Conservation (phyloP, 53 echinoderm and acorn worm genomes). For the Antedon mediterranea region DNA sequence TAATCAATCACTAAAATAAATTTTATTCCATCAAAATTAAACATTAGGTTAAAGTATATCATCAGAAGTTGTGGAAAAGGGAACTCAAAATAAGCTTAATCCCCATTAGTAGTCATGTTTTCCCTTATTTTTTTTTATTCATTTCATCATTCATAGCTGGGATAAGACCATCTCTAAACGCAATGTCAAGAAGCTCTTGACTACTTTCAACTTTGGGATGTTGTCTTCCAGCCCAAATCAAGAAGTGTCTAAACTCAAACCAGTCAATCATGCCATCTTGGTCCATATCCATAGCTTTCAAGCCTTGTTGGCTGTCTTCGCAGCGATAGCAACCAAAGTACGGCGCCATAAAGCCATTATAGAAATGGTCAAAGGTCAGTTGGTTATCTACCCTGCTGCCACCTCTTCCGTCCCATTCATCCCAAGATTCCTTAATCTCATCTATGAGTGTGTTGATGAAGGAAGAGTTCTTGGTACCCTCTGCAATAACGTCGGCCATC, state of each 20-base stretch:
- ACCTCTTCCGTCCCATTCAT: conserved; percentile 27
- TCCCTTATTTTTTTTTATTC: background rate
- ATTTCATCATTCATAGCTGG: conserved; percentile 24
- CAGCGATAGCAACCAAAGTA: too few relatives aligned
- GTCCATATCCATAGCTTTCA: too few relatives aligned
- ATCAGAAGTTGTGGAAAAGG: too few relatives aligned
- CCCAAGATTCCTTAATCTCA: conserved; percentile 22
- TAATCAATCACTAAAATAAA: too few relatives aligned
- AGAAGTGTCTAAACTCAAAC: conserved; percentile 17
- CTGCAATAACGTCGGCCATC: too few relatives aligned
- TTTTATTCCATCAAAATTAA: too few relatives aligned
- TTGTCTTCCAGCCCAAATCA: background rate
- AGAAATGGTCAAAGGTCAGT: conserved; percentile 9
- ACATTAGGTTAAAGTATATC: too few relatives aligned
- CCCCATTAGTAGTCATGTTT: too few relatives aligned
- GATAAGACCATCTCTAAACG: conserved; percentile 22
- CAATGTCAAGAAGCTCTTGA: conserved; percentile 14
- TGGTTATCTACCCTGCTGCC: conserved; percentile 13
- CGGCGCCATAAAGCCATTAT: too few relatives aligned
- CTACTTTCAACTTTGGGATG: conserved; percentile 4
- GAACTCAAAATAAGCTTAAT: too few relatives aligned
- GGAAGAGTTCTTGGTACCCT: background rate
- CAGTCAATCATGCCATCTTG: conserved; percentile 10
- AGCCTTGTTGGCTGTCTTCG: too few relatives aligned
- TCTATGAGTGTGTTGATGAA: conserved; percentile 15